phyloP scores from a whole-genome alignment of 2,113 vertebrate species.

The Cinclus mexicanus region DNA sequence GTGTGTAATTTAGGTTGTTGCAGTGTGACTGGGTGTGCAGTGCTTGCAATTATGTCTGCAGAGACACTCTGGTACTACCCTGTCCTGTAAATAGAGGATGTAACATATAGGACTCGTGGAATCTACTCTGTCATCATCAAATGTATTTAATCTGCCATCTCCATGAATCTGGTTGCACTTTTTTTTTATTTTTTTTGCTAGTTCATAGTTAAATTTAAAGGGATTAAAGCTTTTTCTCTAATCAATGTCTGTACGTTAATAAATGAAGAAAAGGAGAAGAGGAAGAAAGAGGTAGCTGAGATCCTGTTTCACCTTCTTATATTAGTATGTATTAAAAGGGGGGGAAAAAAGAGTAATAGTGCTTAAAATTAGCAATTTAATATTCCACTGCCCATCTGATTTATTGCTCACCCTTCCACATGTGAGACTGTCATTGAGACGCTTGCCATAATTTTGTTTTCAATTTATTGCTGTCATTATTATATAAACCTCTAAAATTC shows the following conservation, averaged over 20 bases:
- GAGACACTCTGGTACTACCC: background rate
- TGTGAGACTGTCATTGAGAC: constrained; percentile 29
- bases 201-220: background rate
- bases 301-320: constrained; percentile 22
- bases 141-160: background rate
- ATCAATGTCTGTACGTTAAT: background rate
- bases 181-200: background rate
- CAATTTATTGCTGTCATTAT: constrained; percentile 49
- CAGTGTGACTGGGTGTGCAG: background rate
- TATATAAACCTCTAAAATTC: constrained; percentile 63
- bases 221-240: background rate
- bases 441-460: constrained; percentile 35
- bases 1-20: background rate
- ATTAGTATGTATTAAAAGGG: background rate
- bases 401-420: constrained; percentile 43
- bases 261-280: background rate
- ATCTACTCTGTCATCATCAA: constrained; percentile 13
- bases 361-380: constrained; percentile 63
- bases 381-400: constrained; percentile 54
- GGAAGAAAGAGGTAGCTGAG: background rate
- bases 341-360: background rate
- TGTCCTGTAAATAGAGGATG: background rate
- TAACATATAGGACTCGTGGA: background rate
- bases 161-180: background rate
- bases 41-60: background rate